A percentile compares a stretch with the other conserved stretches of the same genome.
Conservation (phyloP, 2,113 vertebrate genomes). For the Cyprinodon tularosa region DNA sequence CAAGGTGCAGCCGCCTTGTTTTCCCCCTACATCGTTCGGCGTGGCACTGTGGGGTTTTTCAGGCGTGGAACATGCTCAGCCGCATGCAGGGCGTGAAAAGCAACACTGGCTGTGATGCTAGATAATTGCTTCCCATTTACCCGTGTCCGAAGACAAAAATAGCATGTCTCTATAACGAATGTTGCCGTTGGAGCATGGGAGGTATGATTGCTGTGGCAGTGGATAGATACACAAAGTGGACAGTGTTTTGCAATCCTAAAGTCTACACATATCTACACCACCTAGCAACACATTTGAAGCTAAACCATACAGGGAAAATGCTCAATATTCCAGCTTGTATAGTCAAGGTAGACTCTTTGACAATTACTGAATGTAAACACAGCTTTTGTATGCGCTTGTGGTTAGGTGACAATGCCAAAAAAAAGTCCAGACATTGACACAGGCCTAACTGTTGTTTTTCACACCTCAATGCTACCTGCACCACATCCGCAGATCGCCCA, state of each 20-base stretch:
- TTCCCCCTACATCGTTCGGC: conserved; percentile 45
- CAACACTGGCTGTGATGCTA: conserved; percentile 78
- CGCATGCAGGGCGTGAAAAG: conserved; percentile 75
- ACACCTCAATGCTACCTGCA: conserved; percentile 79
- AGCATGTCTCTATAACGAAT: conserved; percentile 73
- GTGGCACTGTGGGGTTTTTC: conserved; percentile 60
- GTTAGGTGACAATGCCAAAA: conserved; percentile 73
- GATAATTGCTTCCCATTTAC: conserved; percentile 83
- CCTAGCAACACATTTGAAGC: conserved; percentile 37
- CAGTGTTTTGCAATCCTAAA: conserved; percentile 45
- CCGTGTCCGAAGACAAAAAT: conserved; percentile 79
- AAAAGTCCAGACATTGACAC: conserved; percentile 74
- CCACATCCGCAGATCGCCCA: conserved; percentile 73
- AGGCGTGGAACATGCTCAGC: conserved; percentile 70
- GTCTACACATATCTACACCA: conserved; percentile 46
- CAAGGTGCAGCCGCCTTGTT: conserved; percentile 63
- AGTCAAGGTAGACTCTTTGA: conserved; percentile 20
- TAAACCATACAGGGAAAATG: conserved; percentile 13
- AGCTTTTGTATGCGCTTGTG: conserved; percentile 47
- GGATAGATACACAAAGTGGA: conserved; percentile 70
- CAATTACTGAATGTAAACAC: conserved; percentile 32
- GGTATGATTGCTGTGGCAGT: conserved; percentile 65
- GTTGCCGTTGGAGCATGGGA: conserved; percentile 70
- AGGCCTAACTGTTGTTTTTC: conserved; percentile 80
- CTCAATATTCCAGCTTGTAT: neutral